phyloP scores from a whole-genome alignment of 1,140 invertebrate species.

The Drosophila melanogaster region DNA sequence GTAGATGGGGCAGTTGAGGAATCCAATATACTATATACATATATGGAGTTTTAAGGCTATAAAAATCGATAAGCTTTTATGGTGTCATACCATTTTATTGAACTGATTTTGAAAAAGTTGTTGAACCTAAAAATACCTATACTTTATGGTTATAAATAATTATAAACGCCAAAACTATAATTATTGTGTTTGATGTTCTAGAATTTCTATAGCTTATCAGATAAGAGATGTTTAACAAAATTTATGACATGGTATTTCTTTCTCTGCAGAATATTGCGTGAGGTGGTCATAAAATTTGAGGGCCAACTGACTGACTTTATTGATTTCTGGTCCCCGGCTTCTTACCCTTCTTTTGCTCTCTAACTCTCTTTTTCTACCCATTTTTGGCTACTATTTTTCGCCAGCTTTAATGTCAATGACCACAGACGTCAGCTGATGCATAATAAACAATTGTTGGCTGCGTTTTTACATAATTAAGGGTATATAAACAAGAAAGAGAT shows the following conservation, averaged over 20 bases:
- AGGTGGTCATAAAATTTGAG: slow-evolving; percentile 60
- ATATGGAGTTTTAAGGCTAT: no score
- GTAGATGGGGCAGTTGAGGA: slow-evolving; percentile 5
- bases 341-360: slow-evolving; percentile 19
- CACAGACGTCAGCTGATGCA: slow-evolving; percentile 67
- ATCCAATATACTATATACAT: background rate
- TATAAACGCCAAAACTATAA: no score
- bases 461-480: slow-evolving; percentile 45
- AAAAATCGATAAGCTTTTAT: background rate
- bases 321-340: slow-evolving; percentile 60
- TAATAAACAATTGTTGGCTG: slow-evolving; percentile 66
- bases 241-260: background rate
- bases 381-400: slow-evolving; percentile 41
- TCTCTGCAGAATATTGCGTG: slow-evolving; percentile 59
- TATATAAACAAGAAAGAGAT: slow-evolving; percentile 10
- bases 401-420: slow-evolving; percentile 74
- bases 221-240: no score
- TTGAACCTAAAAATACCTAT: background rate
- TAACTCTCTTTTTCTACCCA: slow-evolving; percentile 23
- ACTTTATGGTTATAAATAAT: no score
- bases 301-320: slow-evolving; percentile 52
- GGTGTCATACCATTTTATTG: background rate
- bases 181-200: no score
- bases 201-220: no score
- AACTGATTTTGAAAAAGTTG: background rate